phyloP scores from a whole-genome alignment of 37 sponge, comb jelly and placozoan genomes.

The Halisarca cf. caerulea region DNA sequence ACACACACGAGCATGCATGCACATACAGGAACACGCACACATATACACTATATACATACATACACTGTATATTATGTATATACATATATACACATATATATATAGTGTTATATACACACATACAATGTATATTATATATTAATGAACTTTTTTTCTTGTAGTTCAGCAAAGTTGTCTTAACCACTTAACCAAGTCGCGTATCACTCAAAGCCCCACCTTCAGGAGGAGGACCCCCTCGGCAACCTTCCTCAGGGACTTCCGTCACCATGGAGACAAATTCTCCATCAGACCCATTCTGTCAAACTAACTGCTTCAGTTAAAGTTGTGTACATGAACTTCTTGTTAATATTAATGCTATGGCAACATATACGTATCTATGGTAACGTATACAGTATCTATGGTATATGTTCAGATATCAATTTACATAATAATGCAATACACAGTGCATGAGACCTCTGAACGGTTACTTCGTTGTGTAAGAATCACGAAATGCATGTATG shows the following conservation, averaged over 20 bases:
- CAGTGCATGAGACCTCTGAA: too few relatives aligned
- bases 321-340: too few relatives aligned
- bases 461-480: too few relatives aligned
- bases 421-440: too few relatives aligned
- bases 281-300: neutral
- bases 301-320: too few relatives aligned
- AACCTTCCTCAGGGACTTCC: neutral
- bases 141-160: too few relatives aligned
- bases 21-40: neutral
- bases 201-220: neutral
- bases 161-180: neutral
- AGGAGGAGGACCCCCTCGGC: neutral
- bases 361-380: too few relatives aligned
- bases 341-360: too few relatives aligned
- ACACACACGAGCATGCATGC: neutral
- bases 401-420: too few relatives aligned
- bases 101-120: neutral
- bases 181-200: neutral
- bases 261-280: conserved; percentile 12
- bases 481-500: too few relatives aligned
- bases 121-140: neutral
- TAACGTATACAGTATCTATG: too few relatives aligned
- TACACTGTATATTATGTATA: neutral
- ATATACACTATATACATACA: neutral
- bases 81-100: neutral